These are phyloP conservation scores for Elysia crispata DNA, from an alignment of 2,888 invertebrate species.

Conservation along the genomic window DNA sequence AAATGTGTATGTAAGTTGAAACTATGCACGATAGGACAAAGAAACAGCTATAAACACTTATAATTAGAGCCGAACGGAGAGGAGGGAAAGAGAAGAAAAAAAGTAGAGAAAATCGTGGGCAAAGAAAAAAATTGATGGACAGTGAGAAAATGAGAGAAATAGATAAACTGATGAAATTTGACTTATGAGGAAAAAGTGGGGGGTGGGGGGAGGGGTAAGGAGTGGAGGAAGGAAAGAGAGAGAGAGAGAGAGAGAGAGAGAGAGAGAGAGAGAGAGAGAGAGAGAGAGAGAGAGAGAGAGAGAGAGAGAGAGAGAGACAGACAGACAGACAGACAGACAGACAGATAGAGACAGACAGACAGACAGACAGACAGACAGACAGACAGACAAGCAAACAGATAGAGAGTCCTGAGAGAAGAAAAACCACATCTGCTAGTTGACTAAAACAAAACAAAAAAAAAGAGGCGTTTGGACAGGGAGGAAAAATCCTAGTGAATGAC, in stretches of 20 bases:
- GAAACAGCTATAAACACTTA: not conserved
- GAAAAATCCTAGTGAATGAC: no score
- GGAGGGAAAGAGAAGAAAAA: not conserved
- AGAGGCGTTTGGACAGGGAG: no score
- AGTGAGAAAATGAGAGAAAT: not conserved
- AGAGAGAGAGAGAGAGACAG: constrained; percentile 33
- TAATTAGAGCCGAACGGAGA: not conserved
- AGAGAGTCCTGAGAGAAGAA: no score
- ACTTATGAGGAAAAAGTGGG: constrained; percentile 27
- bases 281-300: constrained; percentile 30
- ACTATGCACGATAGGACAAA: no score
- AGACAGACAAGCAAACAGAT: no score
- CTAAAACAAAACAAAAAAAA: no score
- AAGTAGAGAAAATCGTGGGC: not conserved
- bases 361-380: no score
- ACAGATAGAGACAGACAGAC: no score
- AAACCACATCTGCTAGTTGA: no score
- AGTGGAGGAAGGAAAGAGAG: constrained; percentile 28
- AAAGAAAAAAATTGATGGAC: no score
- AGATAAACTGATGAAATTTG: not conserved
- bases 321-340: not conserved
- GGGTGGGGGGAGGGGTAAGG: constrained; percentile 25
- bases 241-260: constrained; percentile 40
- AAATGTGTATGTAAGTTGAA: no score
- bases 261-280: constrained; percentile 32